These are phyloP conservation scores for Brachylomia viminalis DNA, from an alignment of 2,888 invertebrate genomes.

Conservation along the genomic window DNA sequence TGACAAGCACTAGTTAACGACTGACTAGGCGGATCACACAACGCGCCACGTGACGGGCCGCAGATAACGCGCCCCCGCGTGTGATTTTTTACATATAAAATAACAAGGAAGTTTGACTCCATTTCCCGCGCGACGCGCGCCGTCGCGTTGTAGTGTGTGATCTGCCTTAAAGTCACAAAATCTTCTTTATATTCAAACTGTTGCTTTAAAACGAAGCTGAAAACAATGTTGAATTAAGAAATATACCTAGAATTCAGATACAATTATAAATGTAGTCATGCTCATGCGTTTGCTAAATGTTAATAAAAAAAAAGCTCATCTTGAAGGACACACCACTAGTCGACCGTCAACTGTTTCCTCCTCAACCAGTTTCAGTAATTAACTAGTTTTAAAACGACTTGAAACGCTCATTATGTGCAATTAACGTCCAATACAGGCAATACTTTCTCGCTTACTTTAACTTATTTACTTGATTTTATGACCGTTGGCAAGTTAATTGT, in stretches of 20 bases:
- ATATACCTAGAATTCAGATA: background rate
- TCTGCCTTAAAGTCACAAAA: background rate
- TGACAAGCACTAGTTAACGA: background rate
- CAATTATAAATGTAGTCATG: background rate
- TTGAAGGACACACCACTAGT: conserved; percentile 61
- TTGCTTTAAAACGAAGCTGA: background rate
- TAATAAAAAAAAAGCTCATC: conserved; percentile 31
- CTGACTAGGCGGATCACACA: too few species aligned
- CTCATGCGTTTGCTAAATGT: conserved; percentile 2
- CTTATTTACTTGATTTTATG: conserved; percentile 3
- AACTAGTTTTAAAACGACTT: conserved; percentile 60
- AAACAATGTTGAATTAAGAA: background rate
- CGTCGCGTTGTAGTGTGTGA: too few species aligned
- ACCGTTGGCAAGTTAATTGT: conserved; percentile 12
- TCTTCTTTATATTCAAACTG: background rate
- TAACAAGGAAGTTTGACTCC: too few species aligned
- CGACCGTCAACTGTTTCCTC: conserved; percentile 65
- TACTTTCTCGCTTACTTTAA: conserved; percentile 75
- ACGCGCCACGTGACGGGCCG: too few species aligned
- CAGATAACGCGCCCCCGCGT: too few species aligned
- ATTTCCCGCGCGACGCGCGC: too few species aligned
- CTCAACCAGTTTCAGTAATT: conserved; percentile 63
- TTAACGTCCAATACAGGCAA: conserved; percentile 62
- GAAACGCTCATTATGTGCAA: conserved; percentile 71
- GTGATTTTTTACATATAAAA: too few species aligned